Base-by-base conservation (phyloP, 2,113 vertebrate species). In the Mesembrinibis cayennensis region DNA sequence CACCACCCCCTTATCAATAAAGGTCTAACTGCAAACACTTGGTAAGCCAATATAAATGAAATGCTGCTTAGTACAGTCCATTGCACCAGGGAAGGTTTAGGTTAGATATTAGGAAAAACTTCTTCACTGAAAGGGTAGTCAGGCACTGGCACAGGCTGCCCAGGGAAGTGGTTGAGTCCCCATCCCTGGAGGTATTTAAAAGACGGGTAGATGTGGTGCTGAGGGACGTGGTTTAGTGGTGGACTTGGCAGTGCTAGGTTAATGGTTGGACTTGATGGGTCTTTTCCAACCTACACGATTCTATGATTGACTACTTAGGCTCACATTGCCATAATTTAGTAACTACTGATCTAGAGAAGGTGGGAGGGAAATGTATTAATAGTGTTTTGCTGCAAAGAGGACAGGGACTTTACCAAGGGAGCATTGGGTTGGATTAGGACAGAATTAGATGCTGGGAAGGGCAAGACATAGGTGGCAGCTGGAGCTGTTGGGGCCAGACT, bases 401-500 rank as follows among this genome's bases (percentile, higher is more conserved):
- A 53, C 34, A 26, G 13, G 12, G 40, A 26, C 30, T 78, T 91
- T 29, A 45, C 15, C 2, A 7, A 42, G 29, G 30, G 40, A 89
- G 8, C 13, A 42, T 42, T 72, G 17, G 14, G 13, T 40, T 73
- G 53, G 59, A 10, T 1, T 44, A 45, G 38, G 21, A 29, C 8
- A 34, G 58, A 65, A 25, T 5, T 55, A 29, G 47, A 21, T 12
- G 8, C 59, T 67, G 56, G 52, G 42, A 53, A 89, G 32, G 32
- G 30, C 40, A 44, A 56, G 70, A 11, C 32, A 2, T 5, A 8
- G 22, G 20, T 55, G 76, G 44, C 44, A 59, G 42, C 27, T 25
- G 55, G 27, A 73, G 63, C 4, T 0, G 0, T 0, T 29, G 56
- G 42, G 61, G 44, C 38, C 42, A 36, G 42, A 2, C 12, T 53